Percentiles rank a stretch among this genome's conserved stretches.
These are phyloP conservation scores for Pica pica DNA, from an alignment of 2,113 vertebrate species.

Conservation along the genomic window DNA sequence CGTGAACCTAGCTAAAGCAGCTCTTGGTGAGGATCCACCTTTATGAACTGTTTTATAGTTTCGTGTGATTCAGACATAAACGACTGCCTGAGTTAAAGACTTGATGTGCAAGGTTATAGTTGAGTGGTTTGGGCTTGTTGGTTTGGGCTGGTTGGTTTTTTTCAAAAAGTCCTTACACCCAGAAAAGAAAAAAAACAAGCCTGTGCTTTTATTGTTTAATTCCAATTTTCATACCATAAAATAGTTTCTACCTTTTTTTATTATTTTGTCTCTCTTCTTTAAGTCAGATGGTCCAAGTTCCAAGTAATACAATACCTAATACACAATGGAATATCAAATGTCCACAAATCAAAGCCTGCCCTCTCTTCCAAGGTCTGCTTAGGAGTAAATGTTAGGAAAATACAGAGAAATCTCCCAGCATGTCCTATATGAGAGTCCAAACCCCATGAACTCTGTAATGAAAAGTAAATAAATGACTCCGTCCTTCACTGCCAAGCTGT, in stretches of 20 bases:
- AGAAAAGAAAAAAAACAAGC: not conserved
- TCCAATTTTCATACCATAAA: not conserved
- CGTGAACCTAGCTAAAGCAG: not conserved
- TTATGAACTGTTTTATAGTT: not conserved
- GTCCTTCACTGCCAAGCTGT: conserved; percentile 30
- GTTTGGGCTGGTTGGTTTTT: fast-evolving
- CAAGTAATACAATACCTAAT: not conserved
- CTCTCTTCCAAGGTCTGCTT: not conserved
- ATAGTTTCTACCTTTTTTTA: not conserved
- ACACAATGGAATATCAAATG: not conserved
- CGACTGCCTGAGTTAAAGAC: not conserved
- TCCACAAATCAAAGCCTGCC: conserved; percentile 14
- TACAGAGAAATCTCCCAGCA: not conserved
- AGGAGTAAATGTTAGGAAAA: not conserved
- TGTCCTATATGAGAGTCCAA: not conserved
- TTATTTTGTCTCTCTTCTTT: not conserved
- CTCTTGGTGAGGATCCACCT: not conserved
- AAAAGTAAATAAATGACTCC: conserved; percentile 36
- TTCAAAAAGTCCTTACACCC: not conserved
- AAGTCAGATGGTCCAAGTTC: not conserved
- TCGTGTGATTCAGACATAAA: not conserved
- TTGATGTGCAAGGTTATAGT: not conserved
- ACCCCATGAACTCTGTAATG: not conserved
- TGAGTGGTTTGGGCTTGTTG: not conserved
- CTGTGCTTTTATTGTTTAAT: not conserved